These are phyloP conservation scores for Coendou prehensilis DNA, from an alignment of 2,797 vertebrate genomes.

Conservation along the genomic window DNA sequence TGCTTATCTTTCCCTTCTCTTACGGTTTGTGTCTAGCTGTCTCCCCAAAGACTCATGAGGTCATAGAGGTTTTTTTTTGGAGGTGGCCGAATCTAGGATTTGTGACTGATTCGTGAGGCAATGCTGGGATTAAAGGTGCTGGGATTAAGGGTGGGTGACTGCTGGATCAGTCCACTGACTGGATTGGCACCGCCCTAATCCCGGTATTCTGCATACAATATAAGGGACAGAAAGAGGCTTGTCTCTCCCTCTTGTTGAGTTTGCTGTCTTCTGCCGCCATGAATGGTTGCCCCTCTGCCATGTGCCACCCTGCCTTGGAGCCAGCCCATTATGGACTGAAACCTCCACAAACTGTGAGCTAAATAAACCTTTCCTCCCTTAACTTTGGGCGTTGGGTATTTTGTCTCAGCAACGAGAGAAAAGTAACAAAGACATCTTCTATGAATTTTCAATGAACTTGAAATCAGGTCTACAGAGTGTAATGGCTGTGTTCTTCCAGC, in stretches of 20 bases:
- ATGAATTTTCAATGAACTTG: not conserved
- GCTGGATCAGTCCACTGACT: not conserved
- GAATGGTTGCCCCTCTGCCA: too few relatives aligned
- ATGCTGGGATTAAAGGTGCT: not conserved
- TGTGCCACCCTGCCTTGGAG: not conserved
- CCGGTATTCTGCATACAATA: not conserved
- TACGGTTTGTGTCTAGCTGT: not conserved
- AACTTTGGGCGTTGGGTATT: not conserved
- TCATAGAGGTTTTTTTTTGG: too few relatives aligned
- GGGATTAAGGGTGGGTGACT: not conserved
- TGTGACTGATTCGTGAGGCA: too few relatives aligned
- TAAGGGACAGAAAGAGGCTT: not conserved
- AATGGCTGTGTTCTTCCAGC: not conserved
- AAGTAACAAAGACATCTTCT: not conserved
- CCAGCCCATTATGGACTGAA: not conserved
- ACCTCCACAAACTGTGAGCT: not conserved
- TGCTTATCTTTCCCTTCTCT: constrained; percentile 4
- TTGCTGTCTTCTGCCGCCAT: not conserved
- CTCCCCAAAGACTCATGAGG: not conserved
- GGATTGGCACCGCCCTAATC: not conserved
- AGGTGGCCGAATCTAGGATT: too few relatives aligned
- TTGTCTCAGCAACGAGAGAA: not conserved
- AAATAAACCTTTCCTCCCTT: not conserved
- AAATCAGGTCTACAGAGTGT: not conserved
- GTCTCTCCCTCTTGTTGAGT: not conserved